A percentile compares a stretch with the other conserved stretches of the same genome.
phyloP scores from a whole-genome alignment of 2,797 vertebrate genomes.

The Schizopygopsis malacanthus region DNA sequence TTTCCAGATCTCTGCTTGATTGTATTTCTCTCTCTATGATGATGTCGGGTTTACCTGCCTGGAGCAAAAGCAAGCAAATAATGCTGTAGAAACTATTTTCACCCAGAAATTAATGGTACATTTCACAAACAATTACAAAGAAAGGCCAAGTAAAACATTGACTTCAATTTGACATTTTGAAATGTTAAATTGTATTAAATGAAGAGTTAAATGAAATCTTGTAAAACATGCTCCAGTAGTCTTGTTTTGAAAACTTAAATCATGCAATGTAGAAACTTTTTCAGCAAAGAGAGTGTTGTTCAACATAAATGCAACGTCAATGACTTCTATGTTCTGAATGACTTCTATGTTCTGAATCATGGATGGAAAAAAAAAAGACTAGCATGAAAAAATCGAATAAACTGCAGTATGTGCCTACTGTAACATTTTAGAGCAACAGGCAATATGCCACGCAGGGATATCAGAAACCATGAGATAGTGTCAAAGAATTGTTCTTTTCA shows the following conservation, averaged over 20 bases:
- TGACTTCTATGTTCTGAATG: too few species aligned
- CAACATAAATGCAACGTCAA: background rate
- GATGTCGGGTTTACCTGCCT: conserved; percentile 70
- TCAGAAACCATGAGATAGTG: background rate
- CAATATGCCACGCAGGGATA: background rate
- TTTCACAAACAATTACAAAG: background rate
- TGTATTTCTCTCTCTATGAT: conserved; percentile 67
- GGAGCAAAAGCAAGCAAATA: conserved; percentile 47
- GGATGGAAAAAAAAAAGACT: background rate
- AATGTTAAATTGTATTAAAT: too few species aligned
- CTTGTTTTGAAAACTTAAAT: background rate
- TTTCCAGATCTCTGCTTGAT: conserved; percentile 73
- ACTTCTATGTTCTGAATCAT: too few species aligned
- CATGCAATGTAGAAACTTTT: background rate
- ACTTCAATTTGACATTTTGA: too few species aligned
- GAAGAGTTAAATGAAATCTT: too few species aligned
- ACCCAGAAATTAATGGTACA: too few species aligned
- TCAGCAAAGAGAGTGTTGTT: background rate
- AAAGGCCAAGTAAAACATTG: background rate
- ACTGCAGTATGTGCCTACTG: background rate
- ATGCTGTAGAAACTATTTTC: too few species aligned
- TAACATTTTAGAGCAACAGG: background rate
- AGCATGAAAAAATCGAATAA: background rate
- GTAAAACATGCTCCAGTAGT: too few species aligned
- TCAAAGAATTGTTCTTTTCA: background rate